Conservation (phyloP, 2,888 invertebrate genomes). For the Metalampra italica region DNA sequence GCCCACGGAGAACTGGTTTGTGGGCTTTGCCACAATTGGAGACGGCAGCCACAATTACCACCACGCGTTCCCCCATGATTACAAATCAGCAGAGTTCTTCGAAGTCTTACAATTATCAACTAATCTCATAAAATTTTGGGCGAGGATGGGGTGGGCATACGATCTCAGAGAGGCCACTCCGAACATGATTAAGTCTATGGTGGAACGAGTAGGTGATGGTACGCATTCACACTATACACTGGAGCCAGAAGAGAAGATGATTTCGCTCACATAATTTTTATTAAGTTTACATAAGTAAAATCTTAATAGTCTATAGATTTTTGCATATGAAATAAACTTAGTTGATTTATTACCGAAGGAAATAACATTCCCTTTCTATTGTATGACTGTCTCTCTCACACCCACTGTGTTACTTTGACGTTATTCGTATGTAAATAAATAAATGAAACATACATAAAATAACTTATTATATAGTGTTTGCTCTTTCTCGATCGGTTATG, state of each 20-base stretch:
- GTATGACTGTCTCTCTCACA: no score
- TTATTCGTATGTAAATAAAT: no score
- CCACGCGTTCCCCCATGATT: slow-evolving; percentile 80
- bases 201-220: background rate
- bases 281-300: no score
- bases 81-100: slow-evolving; percentile 53
- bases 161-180: slow-evolving; percentile 15
- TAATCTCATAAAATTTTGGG: slow-evolving; percentile 17
- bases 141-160: slow-evolving; percentile 23
- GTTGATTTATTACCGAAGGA: no score
- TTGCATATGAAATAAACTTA: no score
- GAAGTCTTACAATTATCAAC: slow-evolving; percentile 28
- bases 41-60: slow-evolving; percentile 84
- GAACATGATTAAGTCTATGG: background rate
- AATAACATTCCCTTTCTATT: no score
- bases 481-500: no score
- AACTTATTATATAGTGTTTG: no score
- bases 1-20: slow-evolving; percentile 41
- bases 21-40: slow-evolving; percentile 63
- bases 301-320: no score
- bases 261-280: no score
- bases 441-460: no score
- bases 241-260: background rate
- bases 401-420: no score
- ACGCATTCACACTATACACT: background rate